Conservation (phyloP, 2,797 vertebrate species). For the Pseudochirops corinnae region DNA sequence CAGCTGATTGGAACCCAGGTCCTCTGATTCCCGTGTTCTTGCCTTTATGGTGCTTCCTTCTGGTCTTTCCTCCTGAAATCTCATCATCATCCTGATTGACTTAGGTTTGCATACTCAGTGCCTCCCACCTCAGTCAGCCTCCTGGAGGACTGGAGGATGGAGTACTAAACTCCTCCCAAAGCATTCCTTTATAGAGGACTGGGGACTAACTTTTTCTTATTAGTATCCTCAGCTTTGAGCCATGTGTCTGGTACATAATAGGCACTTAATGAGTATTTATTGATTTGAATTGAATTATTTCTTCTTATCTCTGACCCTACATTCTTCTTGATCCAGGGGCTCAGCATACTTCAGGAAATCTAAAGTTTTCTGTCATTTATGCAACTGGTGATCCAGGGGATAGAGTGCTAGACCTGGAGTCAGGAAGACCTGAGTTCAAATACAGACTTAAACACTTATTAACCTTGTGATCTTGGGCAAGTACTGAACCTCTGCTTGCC, state of each 20-base stretch:
- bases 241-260: background rate
- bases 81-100: background rate
- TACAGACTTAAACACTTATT: background rate
- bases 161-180: background rate
- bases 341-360: background rate
- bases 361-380: background rate
- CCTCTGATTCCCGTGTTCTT: background rate
- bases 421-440: background rate
- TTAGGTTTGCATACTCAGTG: background rate
- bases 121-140: background rate
- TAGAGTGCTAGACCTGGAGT: background rate
- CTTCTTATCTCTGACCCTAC: background rate
- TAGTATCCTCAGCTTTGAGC: background rate
- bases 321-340: background rate
- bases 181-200: background rate
- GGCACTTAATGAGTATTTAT: background rate
- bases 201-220: background rate
- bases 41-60: background rate
- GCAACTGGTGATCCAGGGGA: background rate
- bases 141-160: background rate
- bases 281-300: background rate
- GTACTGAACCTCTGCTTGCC: background rate
- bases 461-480: background rate
- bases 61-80: background rate
- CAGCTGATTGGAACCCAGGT: background rate